phyloP scores from a whole-genome alignment of 2,113 vertebrate species.

The Dasyornis broadbenti region DNA sequence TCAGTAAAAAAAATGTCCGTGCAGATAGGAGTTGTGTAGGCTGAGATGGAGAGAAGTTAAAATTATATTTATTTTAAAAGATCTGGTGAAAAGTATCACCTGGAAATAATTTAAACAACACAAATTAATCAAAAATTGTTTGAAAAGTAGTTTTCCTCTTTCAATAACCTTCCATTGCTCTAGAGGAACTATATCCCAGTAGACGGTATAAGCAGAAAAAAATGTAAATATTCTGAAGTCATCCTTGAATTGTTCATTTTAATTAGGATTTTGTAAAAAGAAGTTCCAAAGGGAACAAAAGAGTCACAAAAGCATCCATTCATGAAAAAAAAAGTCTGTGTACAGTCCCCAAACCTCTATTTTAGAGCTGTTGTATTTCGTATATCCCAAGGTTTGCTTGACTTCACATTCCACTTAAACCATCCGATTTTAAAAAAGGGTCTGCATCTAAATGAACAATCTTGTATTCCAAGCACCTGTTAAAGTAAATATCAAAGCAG shows the following conservation, averaged over 20 bases:
- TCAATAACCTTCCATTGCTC: neutral
- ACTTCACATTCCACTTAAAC: neutral
- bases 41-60: neutral
- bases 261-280: neutral
- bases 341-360: fast-evolving
- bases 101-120: neutral
- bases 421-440: neutral
- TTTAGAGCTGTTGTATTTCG: neutral
- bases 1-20: neutral
- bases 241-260: neutral
- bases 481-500: neutral
- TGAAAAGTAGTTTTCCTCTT: neutral
- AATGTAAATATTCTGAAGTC: neutral
- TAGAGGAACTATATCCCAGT: neutral
- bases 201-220: neutral
- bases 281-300: neutral
- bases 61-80: neutral
- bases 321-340: neutral
- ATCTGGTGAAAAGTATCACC: neutral
- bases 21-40: neutral
- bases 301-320: neutral
- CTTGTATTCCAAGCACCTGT: neutral
- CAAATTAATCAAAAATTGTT: neutral
- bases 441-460: neutral
- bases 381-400: neutral